Evolutionary conservation across 2,113 vertebrate genomes (phyloP).

Genomic region (Pyrgilauda ruficollis): DNA sequence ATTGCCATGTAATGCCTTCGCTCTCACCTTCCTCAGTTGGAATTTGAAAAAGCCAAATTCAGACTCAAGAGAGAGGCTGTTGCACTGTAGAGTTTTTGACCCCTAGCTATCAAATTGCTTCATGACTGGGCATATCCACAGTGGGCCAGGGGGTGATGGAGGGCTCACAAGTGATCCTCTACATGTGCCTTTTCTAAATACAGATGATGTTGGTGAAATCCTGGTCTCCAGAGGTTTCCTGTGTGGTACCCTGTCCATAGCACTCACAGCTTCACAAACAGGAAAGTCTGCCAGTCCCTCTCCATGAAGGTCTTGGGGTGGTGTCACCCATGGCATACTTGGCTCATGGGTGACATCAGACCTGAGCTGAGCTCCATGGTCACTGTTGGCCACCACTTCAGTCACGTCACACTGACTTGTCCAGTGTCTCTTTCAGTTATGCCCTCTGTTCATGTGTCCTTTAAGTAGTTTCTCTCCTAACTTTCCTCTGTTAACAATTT

Average conservation of each 20-base stretch:
- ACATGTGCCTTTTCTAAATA: background rate
- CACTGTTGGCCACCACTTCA: background rate
- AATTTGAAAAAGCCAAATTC: background rate
- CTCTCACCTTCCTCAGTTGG: background rate
- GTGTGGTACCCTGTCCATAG: background rate
- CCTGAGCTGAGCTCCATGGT: background rate
- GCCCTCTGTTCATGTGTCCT: background rate
- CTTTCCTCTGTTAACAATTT: background rate
- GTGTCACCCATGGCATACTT: background rate
- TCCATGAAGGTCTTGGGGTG: background rate
- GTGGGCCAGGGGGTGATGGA: background rate
- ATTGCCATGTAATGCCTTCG: background rate
- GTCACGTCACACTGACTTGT: background rate
- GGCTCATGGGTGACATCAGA: background rate
- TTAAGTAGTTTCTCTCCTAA: background rate
- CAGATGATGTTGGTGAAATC: background rate
- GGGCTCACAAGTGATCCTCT: background rate
- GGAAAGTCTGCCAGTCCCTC: background rate
- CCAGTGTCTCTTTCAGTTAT: background rate
- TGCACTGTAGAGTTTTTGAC: background rate
- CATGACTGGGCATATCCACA: background rate
- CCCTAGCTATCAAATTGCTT: background rate
- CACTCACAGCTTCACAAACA: background rate
- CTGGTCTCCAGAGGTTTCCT: background rate
- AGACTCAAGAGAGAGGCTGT: background rate